These are phyloP conservation scores for Terrapene triunguis DNA, from an alignment of 2,113 vertebrate species.

Conservation along the genomic window DNA sequence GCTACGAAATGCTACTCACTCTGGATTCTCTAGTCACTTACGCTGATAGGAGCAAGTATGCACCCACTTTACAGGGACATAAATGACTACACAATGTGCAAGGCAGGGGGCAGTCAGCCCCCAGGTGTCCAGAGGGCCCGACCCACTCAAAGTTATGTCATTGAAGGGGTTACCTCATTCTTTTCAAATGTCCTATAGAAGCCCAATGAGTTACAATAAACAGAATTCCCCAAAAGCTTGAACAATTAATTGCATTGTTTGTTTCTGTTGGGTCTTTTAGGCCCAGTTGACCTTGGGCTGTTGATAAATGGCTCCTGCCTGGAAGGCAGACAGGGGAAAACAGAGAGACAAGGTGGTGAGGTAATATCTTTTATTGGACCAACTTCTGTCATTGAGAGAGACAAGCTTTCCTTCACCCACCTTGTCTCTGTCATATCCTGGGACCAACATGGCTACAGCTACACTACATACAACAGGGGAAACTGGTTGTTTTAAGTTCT, in stretches of 20 bases:
- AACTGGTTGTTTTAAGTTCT: neutral
- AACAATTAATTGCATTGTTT: neutral
- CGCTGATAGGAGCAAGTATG: neutral
- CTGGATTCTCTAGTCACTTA: neutral
- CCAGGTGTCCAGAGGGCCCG: neutral
- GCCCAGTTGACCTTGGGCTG: neutral
- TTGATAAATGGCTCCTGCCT: neutral
- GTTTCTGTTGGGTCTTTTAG: constrained; percentile 3
- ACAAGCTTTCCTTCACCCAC: neutral
- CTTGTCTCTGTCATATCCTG: neutral
- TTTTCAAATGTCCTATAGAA: neutral
- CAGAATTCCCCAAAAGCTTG: neutral
- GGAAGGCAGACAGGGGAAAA: constrained; percentile 8
- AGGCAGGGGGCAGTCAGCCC: neutral
- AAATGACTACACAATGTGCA: accelerated
- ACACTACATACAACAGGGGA: neutral
- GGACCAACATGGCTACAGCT: neutral
- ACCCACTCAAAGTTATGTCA: neutral
- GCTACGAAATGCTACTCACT: neutral
- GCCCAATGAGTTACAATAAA: neutral
- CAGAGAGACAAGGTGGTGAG: neutral
- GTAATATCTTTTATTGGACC: neutral
- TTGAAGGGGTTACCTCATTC: neutral
- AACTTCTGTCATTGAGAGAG: too few relatives aligned
- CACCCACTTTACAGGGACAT: neutral